Evolutionary conservation across 2,113 vertebrate genomes (phyloP).

Genomic region (Hirundichthys speculiger): DNA sequence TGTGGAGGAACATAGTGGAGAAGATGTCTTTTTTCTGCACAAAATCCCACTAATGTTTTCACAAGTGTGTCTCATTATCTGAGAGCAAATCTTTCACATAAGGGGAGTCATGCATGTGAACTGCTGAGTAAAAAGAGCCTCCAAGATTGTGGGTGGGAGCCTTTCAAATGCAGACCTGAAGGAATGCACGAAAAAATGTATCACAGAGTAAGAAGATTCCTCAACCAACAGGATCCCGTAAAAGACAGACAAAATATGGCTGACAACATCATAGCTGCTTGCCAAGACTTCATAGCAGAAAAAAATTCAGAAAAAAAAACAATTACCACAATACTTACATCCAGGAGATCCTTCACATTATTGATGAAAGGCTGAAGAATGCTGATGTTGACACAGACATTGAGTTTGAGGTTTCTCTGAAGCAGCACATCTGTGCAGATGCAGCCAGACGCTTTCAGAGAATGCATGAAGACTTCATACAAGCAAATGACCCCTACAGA

Average conservation of each 20-base stretch:
- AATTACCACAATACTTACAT: constrained; percentile 67
- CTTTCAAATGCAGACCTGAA: constrained; percentile 10
- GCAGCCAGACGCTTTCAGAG: constrained; percentile 51
- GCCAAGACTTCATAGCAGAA: fast-evolving
- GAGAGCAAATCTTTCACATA: constrained; percentile 10
- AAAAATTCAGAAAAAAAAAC: fast-evolving
- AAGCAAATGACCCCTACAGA: constrained; percentile 50
- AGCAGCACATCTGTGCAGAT: constrained; percentile 67
- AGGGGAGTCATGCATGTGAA: constrained; percentile 1
- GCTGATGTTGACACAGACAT: fast-evolving
- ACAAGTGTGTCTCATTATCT: not conserved
- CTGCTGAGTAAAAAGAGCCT: fast-evolving
- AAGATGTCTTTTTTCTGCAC: constrained; percentile 12
- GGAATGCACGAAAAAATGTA: fast-evolving
- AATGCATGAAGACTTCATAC: constrained; percentile 60
- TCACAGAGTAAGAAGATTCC: fast-evolving
- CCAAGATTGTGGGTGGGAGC: fast-evolving
- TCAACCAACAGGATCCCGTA: fast-evolving
- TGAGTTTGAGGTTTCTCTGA: constrained; percentile 58
- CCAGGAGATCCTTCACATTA: constrained; percentile 54
- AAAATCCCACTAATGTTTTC: not conserved
- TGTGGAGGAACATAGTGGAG: constrained; percentile 37
- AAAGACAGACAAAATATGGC: not conserved
- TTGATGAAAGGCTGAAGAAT: constrained; percentile 22
- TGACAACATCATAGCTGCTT: constrained; percentile 19